phyloP scores from a whole-genome alignment of 2,797 vertebrate genomes.

The Bradypus variegatus region DNA sequence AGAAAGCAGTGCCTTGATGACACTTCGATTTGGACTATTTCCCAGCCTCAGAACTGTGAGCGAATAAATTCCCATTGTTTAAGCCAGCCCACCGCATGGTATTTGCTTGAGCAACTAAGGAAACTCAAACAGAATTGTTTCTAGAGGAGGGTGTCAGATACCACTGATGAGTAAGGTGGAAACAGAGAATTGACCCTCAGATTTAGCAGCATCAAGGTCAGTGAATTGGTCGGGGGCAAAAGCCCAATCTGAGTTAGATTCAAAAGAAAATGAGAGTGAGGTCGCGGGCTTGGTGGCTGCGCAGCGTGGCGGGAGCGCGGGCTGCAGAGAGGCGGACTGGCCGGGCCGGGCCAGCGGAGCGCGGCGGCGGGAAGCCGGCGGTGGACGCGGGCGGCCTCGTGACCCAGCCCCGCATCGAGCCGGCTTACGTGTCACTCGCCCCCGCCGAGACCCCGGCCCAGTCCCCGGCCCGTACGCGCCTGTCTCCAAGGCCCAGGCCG shows the following conservation, averaged over 20 bases:
- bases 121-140: neutral
- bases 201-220: neutral
- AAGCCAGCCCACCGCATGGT: too few relatives aligned
- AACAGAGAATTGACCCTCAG: neutral
- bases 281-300: constrained; percentile 32
- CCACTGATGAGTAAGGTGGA: neutral
- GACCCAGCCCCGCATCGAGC: neutral
- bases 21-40: too few relatives aligned
- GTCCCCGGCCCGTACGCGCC: constrained; percentile 27
- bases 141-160: neutral
- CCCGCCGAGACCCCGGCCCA: neutral
- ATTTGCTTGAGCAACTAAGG: too few relatives aligned
- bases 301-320: constrained; percentile 32
- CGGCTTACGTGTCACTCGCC: neutral
- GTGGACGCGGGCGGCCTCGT: neutral
- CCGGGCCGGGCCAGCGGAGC: neutral
- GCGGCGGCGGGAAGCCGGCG: neutral
- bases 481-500: constrained; percentile 29
- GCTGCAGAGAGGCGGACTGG: constrained; percentile 15
- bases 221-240: neutral
- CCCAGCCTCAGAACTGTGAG: too few relatives aligned
- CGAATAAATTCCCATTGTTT: too few relatives aligned
- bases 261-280: constrained; percentile 37
- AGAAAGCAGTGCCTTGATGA: too few relatives aligned
- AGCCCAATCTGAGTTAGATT: neutral